Evolutionary conservation across 2,797 vertebrate genomes (phyloP).

Genomic region (Rhincodon typus): DNA sequence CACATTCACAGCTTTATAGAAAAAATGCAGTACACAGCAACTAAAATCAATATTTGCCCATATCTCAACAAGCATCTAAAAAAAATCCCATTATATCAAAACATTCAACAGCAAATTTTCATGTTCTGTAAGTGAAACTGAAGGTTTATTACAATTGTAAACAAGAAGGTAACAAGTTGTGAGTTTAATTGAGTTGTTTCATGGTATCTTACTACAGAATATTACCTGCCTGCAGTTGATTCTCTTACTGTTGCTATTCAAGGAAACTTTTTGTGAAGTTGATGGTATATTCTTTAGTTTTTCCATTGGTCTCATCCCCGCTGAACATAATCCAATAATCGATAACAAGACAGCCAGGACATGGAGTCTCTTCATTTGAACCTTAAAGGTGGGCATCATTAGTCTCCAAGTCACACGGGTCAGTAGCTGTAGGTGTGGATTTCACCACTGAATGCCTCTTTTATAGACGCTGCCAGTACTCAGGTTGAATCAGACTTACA

Average conservation of each 20-base stretch:
- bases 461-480: conserved; percentile 42
- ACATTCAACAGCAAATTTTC: neutral
- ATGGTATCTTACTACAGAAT: neutral
- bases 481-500: conserved; percentile 44
- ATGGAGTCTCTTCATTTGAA: conserved; percentile 42
- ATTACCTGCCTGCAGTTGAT: conserved; percentile 51
- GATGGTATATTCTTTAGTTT: neutral
- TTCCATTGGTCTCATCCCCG: neutral
- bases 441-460: neutral
- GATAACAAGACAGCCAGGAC: conserved; percentile 55
- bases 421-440: neutral
- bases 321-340: conserved; percentile 59
- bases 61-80: neutral
- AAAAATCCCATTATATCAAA: neutral
- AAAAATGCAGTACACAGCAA: neutral
- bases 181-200: neutral
- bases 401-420: neutral
- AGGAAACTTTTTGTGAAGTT: neutral
- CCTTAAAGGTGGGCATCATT: conserved; percentile 49
- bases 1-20: neutral
- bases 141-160: neutral
- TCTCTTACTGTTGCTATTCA: conserved; percentile 40
- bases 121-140: neutral
- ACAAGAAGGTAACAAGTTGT: no score
- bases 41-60: neutral